A percentile compares a stretch with the other conserved stretches of the same genome.
phyloP scores from a whole-genome alignment of 1,140 invertebrate genomes.

The Zaprionus ghesquierei region DNA sequence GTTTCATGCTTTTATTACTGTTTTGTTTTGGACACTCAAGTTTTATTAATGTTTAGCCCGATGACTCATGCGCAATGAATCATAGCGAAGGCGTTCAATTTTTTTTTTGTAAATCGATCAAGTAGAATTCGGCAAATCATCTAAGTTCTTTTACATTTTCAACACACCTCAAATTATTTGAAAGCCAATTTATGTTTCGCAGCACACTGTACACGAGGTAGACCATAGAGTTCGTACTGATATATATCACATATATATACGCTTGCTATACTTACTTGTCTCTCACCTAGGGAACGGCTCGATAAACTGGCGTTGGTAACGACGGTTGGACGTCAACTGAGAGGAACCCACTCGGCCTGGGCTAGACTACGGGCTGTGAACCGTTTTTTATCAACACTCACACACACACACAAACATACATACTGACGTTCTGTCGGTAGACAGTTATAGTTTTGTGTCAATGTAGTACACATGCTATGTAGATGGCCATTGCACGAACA shows the following conservation, averaged over 20 bases:
- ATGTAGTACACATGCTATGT: neutral
- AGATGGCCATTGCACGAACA: conserved; percentile 28
- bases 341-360: conserved; percentile 1
- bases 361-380: conserved; percentile 29
- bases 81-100: conserved; percentile 1
- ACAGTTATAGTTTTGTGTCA: conserved; percentile 1
- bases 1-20: conserved; percentile 1
- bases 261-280: conserved; percentile 40
- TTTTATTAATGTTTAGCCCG: conserved; percentile 5
- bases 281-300: conserved; percentile 32
- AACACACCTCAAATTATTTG: neutral
- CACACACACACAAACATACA: conserved; percentile 5
- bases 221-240: neutral
- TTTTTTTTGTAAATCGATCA: neutral
- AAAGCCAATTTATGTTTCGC: neutral
- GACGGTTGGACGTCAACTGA: conserved; percentile 68
- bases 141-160: neutral
- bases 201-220: neutral
- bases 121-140: neutral
- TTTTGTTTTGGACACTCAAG: neutral
- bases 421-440: too few species aligned
- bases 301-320: conserved; percentile 52
- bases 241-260: neutral
- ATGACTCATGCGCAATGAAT: conserved; percentile 50
- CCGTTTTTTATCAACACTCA: conserved; percentile 45